Conservation (phyloP, 2,797 vertebrate species). For the Falco peregrinus region DNA sequence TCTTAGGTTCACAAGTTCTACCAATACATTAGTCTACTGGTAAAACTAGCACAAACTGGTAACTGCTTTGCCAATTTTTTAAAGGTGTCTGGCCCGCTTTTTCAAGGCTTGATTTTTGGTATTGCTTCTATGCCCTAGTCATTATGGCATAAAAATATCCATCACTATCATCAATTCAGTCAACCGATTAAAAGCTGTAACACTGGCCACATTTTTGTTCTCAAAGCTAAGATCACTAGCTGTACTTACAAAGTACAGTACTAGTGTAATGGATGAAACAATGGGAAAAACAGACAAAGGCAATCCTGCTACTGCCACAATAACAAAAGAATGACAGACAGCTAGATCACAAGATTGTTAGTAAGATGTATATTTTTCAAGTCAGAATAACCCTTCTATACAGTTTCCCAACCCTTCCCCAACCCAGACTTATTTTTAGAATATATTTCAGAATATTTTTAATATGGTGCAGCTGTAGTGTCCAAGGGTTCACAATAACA, state of each 20-base stretch:
- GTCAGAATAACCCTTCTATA: conserved; percentile 73
- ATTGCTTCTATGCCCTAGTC: conserved; percentile 84
- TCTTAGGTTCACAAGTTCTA: conserved; percentile 88
- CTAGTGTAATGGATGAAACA: conserved; percentile 64
- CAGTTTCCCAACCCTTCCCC: conserved; percentile 66
- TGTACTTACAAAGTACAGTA: conserved; percentile 74
- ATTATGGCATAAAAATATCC: conserved; percentile 72
- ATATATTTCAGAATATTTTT: conserved; percentile 64
- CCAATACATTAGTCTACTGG: conserved; percentile 86
- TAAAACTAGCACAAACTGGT: conserved; percentile 92
- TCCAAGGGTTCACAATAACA: conserved; percentile 80
- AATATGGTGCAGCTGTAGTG: conserved; percentile 78
- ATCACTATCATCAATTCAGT: conserved; percentile 20
- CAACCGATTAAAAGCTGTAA: conserved; percentile 66
- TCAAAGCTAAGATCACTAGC: conserved; percentile 68
- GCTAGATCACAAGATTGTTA: conserved; percentile 83
- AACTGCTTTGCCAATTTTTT: conserved; percentile 80
- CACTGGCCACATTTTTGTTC: conserved; percentile 73
- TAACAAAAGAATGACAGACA: conserved; percentile 80
- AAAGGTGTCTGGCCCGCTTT: conserved; percentile 80
- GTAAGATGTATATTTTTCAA: conserved; percentile 83
- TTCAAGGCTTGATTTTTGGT: conserved; percentile 79
- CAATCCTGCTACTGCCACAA: conserved; percentile 72
- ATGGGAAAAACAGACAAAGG: conserved; percentile 50
- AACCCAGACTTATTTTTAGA: conserved; percentile 65